Evolutionary conservation across 2,113 vertebrate species (phyloP), one percentile per base, ranked within the genome.

Genomic region (Butastur rufipennis): DNA sequence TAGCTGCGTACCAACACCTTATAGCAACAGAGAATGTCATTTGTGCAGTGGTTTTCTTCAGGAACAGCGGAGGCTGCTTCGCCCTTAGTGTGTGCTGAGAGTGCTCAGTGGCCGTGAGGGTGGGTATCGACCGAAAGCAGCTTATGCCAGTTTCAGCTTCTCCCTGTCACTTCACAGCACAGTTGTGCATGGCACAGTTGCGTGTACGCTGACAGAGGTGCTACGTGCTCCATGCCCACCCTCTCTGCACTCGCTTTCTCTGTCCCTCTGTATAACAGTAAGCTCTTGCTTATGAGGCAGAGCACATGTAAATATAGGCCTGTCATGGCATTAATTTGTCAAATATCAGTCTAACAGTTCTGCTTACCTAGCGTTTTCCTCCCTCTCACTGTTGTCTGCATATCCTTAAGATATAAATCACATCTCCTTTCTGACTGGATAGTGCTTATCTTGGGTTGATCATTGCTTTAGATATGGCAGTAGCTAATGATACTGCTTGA

Each of bases 1-100:
- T 47, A 61, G 43, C 70, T 3, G 1, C 17, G 42, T 34, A 27
- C 40, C 66, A 50, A 5, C 19, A 8, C 27, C 18, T 70, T 12
- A n/a, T 1, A 73, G 53, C 48, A 45, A 0, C 1, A 1, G n/a
- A 43, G 10, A 40, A 22, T 13, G 34, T 16, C 0, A 1, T 3
- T 26, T n/a, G 48, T 16, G 32, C 18, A 2, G 32, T 20, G n/a
- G 10, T 55, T 77, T 73, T 38, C 48, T 68, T 17, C 53, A 26
- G 32, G n/a, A 73, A 13, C 55, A 32, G 53, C 0, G 0, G 45
- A 31, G 50, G 43, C 75, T 70, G 43, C 66, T 63, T 61, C 2
- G 5, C 66, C 40, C 21, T 29, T 10, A 17, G 43, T 3, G 3
- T 3, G 2, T 22, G 27, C 61, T 19, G 1, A 27, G 45, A 15